Base-by-base conservation (phyloP, 1,140 invertebrate species). In the Zaprionus gabonicus region DNA sequence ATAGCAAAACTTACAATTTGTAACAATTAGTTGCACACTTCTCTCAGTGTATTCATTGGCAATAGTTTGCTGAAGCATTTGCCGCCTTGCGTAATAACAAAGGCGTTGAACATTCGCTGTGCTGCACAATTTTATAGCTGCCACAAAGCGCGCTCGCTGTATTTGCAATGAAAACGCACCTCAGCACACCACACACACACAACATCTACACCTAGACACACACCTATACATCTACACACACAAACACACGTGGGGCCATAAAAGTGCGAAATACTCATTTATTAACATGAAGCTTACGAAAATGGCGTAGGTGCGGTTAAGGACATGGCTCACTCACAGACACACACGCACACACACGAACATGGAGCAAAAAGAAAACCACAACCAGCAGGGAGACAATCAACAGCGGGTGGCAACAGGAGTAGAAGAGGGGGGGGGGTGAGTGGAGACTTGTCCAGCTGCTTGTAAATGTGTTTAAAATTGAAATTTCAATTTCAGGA, bases 241-340 rank as follows among this genome's bases (percentile, higher is more conserved):
- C 49, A 71, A 20, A 63, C 51, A 66, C 0, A 57, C 34, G 58
- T 25, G 51, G 17, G 20, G 71, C 76, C 65, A 78, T 78, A 71
- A 78, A 78, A 78, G 71, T 78, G 71, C 71, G 76, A 78, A 78
- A 78, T 78, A 65, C 76, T 74, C 76, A 78, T 78, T 78, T 78
- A 78, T 78, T 78, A 78, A 78, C 76, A 78, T 78, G 76, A 76
- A 76, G 76, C 76, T 78, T 78, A 74, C 71, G 76, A 74, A 78
- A 78, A 78, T 78, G 60, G 76, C 66, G 76, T 78, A 78, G 76
- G 76, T 78, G 76, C 62, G 76, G 76, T 77, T 73, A 73, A 73
- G 51, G 64, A 73, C 71, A 67, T 63, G 70, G 49, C 57, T 57
- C 62, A 58, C 53, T 31, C 15, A 23, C 31, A 27, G n/a, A 57